Conservation (phyloP, 1,140 invertebrate species). For the Lepidurus arcticus region DNA sequence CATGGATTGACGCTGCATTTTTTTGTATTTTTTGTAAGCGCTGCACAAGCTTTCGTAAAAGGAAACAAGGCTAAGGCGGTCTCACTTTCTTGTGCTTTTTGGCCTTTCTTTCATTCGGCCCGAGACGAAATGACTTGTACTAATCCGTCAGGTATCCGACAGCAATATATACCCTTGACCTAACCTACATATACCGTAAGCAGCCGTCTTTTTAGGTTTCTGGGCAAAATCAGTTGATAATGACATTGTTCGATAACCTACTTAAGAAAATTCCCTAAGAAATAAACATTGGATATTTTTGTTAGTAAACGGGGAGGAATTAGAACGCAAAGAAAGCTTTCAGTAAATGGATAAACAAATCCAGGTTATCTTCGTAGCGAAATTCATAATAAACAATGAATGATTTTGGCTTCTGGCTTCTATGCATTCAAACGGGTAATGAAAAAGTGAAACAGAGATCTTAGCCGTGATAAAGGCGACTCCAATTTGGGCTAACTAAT, state of each 20-base stretch:
- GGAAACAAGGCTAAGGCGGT: not conserved
- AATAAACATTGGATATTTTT: not conserved
- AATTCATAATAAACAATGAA: too few relatives aligned
- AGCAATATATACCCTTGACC: conserved; percentile 4
- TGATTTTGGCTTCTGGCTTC: too few relatives aligned
- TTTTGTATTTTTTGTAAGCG: not conserved
- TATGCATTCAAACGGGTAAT: too few relatives aligned
- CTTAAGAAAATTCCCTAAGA: not conserved
- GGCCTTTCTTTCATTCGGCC: not conserved
- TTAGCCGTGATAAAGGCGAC: too few relatives aligned
- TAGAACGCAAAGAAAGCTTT: too few relatives aligned
- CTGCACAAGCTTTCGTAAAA: not conserved
- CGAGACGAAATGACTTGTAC: not conserved
- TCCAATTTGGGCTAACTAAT: too few relatives aligned
- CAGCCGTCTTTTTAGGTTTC: not conserved
- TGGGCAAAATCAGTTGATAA: not conserved
- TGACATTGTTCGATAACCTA: conserved; percentile 17
- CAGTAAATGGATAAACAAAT: too few relatives aligned
- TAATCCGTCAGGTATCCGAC: not conserved
- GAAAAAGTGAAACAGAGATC: too few relatives aligned
- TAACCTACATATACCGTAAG: not conserved
- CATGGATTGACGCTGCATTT: not conserved
- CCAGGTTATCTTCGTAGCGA: too few relatives aligned
- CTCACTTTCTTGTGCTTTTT: not conserved
- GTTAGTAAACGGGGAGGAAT: not conserved